phyloP scores from a whole-genome alignment of 2,888 invertebrate genomes.

The Aromia moschata region DNA sequence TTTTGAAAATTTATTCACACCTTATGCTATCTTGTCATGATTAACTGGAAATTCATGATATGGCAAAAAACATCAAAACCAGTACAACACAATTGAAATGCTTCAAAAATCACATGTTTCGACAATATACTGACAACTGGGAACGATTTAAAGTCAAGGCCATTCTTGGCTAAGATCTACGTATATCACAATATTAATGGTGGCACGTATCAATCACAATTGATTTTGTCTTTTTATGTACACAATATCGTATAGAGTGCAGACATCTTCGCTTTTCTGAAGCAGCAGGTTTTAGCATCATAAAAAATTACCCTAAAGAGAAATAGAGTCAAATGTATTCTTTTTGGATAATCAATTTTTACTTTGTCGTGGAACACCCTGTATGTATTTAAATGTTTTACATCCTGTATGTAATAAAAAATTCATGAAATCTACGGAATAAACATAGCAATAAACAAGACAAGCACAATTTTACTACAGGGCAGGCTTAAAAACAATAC shows the following conservation, averaged over 20 bases:
- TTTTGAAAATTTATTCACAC: background rate
- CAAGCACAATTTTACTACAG: too few species aligned
- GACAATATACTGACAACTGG: background rate
- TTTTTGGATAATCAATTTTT: too few species aligned
- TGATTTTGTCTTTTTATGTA: slow-evolving; percentile 3
- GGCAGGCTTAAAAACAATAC: too few species aligned
- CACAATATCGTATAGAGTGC: background rate
- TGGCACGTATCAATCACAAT: slow-evolving; percentile 20
- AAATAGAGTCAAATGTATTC: too few species aligned
- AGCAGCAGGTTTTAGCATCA: too few species aligned
- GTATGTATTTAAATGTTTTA: too few species aligned
- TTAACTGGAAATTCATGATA: background rate
- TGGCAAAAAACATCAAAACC: background rate
- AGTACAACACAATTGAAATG: background rate
- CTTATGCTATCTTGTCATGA: background rate
- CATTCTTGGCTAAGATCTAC: background rate
- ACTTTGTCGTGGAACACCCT: too few species aligned
- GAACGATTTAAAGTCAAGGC: background rate
- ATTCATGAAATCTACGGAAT: too few species aligned
- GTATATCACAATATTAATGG: slow-evolving; percentile 11
- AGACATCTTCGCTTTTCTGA: too few species aligned
- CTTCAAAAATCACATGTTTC: background rate
- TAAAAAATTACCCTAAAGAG: too few species aligned
- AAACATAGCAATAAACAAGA: too few species aligned
- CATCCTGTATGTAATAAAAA: too few species aligned